Evolutionary conservation across 2,797 vertebrate genomes (phyloP).

Genomic region (Mastacembelus armatus): DNA sequence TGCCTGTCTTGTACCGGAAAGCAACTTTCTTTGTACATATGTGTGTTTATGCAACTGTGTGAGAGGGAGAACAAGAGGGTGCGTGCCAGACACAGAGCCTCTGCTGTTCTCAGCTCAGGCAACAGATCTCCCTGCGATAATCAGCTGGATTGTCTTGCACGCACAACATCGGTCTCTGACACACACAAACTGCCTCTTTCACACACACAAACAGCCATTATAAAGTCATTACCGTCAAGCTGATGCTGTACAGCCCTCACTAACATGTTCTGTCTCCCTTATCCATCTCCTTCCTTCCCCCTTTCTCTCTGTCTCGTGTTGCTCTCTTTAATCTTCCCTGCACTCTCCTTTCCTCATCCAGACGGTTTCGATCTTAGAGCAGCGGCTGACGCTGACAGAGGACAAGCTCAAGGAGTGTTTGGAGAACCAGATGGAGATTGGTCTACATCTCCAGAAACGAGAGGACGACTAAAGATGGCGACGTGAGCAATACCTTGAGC

Average conservation of each 20-base stretch:
- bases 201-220: constrained; percentile 64
- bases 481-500: constrained; percentile 17
- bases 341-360: constrained; percentile 50
- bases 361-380: constrained; percentile 89
- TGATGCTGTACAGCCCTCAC: constrained; percentile 66
- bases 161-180: constrained; percentile 76
- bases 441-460: constrained; percentile 78
- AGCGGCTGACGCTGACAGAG: constrained; percentile 93
- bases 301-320: constrained; percentile 29
- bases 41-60: constrained; percentile 61
- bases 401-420: constrained; percentile 96
- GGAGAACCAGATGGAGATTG: constrained; percentile 90
- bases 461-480: constrained; percentile 60
- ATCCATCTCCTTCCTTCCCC: constrained; percentile 50
- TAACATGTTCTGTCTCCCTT: constrained; percentile 56
- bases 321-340: constrained; percentile 1
- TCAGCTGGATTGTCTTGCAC: constrained; percentile 74
- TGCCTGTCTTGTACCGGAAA: constrained; percentile 52
- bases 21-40: constrained; percentile 60
- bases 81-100: constrained; percentile 70
- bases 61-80: constrained; percentile 49
- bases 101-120: constrained; percentile 64
- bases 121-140: constrained; percentile 70
- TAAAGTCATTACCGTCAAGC: constrained; percentile 72
- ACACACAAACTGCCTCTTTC: constrained; percentile 71